Conservation (phyloP, 1,140 invertebrate genomes). For the Hypothenemus hampei region DNA sequence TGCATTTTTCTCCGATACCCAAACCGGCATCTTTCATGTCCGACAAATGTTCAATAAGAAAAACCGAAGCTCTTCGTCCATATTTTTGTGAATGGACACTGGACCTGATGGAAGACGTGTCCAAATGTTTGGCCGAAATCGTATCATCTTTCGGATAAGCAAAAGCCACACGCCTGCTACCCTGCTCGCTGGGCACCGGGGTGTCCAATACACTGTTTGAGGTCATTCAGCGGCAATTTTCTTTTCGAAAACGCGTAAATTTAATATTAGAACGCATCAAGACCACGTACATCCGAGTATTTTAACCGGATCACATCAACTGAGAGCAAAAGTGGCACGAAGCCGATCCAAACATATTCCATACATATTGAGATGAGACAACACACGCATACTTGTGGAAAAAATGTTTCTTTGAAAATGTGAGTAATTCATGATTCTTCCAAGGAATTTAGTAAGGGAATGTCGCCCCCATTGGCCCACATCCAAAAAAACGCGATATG, state of each 20-base stretch:
- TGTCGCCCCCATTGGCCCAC: not conserved
- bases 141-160: not conserved
- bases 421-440: not conserved
- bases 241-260: slow-evolving; percentile 2
- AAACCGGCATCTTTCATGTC: slow-evolving; percentile 72
- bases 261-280: slow-evolving; percentile 20
- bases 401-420: not conserved
- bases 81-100: slow-evolving; percentile 7
- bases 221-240: not conserved
- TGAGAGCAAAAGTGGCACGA: not conserved
- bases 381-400: not conserved
- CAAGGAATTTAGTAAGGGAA: not conserved
- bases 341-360: not conserved
- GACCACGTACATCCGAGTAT: not conserved
- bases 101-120: not conserved
- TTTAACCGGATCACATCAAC: not conserved
- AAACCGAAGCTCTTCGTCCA: slow-evolving; percentile 62
- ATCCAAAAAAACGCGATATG: too few relatives aligned
- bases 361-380: not conserved
- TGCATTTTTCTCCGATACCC: slow-evolving; percentile 74
- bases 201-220: not conserved
- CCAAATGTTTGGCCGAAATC: not conserved
- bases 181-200: slow-evolving; percentile 3
- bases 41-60: slow-evolving; percentile 69
- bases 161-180: slow-evolving; percentile 8